Conservation (phyloP, 2,797 vertebrate species). For the Acestrorhynchus altus region DNA sequence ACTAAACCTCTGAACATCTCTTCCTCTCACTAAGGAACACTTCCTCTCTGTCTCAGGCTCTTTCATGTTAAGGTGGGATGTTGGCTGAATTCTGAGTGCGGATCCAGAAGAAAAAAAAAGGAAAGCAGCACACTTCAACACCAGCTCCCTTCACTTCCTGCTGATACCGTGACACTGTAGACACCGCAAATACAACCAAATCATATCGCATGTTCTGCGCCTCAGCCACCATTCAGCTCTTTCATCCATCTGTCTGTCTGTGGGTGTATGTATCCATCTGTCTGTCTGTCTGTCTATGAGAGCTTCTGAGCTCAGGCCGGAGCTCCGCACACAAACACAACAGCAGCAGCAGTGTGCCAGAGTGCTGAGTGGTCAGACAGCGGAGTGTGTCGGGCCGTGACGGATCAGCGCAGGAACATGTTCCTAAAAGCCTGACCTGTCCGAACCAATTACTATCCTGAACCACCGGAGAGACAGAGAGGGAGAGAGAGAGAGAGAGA, state of each 20-base stretch:
- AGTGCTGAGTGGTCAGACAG: slow-evolving; percentile 10
- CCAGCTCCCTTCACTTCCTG: neutral
- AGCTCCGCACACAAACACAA: neutral
- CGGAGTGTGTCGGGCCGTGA: neutral
- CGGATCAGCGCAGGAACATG: slow-evolving; percentile 33
- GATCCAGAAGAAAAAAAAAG: neutral
- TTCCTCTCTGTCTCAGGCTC: slow-evolving; percentile 47
- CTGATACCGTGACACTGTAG: neutral
- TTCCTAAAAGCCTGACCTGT: slow-evolving; percentile 55
- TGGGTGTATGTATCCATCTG: too few species aligned
- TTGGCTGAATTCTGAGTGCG: slow-evolving; percentile 2
- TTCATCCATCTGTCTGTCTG: neutral
- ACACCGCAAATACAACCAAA: neutral
- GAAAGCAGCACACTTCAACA: neutral
- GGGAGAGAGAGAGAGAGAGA: neutral
- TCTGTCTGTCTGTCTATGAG: too few species aligned
- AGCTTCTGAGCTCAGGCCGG: too few species aligned
- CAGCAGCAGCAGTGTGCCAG: neutral
- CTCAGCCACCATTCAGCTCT: neutral
- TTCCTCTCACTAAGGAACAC: slow-evolving; percentile 32
- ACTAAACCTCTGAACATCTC: slow-evolving; percentile 19
- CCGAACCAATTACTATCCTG: slow-evolving; percentile 46
- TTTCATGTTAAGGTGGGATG: neutral
- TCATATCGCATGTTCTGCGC: neutral
- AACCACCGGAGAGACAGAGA: slow-evolving; percentile 10